Base-by-base conservation (phyloP, 2,797 vertebrate genomes). In the Ambastaia sidthimunki region DNA sequence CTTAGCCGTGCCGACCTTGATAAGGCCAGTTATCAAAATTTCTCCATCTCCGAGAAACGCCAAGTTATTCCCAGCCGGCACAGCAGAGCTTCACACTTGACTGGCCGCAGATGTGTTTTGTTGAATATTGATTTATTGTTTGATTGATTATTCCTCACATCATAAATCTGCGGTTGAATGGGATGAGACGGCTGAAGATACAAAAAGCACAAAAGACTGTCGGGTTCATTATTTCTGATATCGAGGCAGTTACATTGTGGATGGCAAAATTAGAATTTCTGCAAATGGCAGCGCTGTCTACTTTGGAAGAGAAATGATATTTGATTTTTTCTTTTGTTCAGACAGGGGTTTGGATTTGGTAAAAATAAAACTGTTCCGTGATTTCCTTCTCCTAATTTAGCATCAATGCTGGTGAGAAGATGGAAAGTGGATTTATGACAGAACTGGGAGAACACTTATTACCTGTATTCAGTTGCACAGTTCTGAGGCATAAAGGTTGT, bases 61-160 rank as follows among this genome's bases (percentile, higher is more conserved):
- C 55, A 74, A 71, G 71, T 13, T 63, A 48, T 78, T 68, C 44
- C 23, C 34, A 55, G 34, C 15, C 21, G 0, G 31, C 7, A 7
- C 31, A 59, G 47, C 3, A 18, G 28, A 47, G 62, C 23, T 60
- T 77, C 73, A 76, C 78, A 63, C 68, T 76, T 34, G 73, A 73
- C 68, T 76, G 71, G 72, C 31, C 75, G 52, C 60, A 60, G 72
- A 78, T 78, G 59, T 68, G 44, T 74, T 79, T 54, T 54, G 70
- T 80, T 75, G 48, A 54, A 80, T 78, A 81, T 74, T 76, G 80
- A 81, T 85, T 76, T 67, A 79, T 84, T 71, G 63, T 54, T 74
- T 80, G 75, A 84, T 70, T 82, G 78, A 85, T 84, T 70, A 73
- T 60, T n/a, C 44, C 16, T 60, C 70, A 25, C 73, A 54, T 69